These are phyloP conservation scores for Drosophila ochracea DNA, from an alignment of 2,888 invertebrate genomes.

Conservation along the genomic window DNA sequence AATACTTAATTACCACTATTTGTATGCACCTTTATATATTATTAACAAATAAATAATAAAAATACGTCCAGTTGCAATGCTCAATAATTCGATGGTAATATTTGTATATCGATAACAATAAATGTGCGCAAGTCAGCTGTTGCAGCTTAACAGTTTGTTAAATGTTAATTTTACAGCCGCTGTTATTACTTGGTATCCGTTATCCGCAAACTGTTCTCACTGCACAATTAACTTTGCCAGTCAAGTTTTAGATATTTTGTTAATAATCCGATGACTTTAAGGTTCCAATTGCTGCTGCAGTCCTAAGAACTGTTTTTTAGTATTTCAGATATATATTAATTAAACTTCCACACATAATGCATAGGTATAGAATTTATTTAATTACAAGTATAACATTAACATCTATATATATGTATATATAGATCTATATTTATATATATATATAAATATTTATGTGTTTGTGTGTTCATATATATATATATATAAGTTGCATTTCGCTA, in stretches of 20 bases:
- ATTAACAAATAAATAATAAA: conserved; percentile 6
- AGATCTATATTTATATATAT: conserved; percentile 37
- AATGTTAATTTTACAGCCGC: background rate
- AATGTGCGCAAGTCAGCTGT: conserved; percentile 14
- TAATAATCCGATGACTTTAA: too few species aligned
- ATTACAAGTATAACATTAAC: conserved; percentile 77
- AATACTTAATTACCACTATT: background rate
- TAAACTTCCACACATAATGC: conserved; percentile 49
- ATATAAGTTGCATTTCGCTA: conserved; percentile 71
- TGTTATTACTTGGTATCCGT: background rate
- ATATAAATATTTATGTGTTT: conserved; percentile 38
- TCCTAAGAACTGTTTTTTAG: background rate
- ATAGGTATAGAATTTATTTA: conserved; percentile 79
- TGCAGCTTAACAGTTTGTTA: background rate
- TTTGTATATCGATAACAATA: conserved; percentile 21
- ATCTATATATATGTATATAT: conserved; percentile 70
- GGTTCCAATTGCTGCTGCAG: too few species aligned
- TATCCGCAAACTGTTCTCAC: conserved; percentile 1
- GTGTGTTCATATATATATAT: conserved; percentile 27
- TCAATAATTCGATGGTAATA: conserved; percentile 20
- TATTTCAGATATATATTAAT: conserved; percentile 28
- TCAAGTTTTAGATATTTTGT: background rate
- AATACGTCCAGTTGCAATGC: background rate
- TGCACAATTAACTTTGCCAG: background rate
- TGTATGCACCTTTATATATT: conserved; percentile 11